phyloP scores from a whole-genome alignment of 2,888 invertebrate genomes.

The Dichetophora obliterata region DNA sequence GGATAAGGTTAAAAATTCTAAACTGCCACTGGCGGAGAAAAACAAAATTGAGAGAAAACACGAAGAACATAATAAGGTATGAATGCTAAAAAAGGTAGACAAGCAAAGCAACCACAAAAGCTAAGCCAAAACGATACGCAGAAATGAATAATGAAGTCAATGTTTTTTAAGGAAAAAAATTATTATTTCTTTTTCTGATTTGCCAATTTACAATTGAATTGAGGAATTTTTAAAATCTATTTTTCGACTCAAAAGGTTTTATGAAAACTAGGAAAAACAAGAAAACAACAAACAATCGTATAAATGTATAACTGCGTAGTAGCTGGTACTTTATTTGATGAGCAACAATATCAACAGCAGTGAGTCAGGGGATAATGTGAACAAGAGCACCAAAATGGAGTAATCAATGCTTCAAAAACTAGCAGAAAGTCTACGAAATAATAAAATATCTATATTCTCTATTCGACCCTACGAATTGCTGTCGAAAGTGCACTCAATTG shows the following conservation, averaged over 20 bases:
- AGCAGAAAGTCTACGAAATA: neutral
- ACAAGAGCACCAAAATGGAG: neutral
- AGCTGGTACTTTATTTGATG: neutral
- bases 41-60: neutral
- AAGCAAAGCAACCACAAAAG: neutral
- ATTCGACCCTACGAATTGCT: neutral
- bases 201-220: neutral
- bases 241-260: too few species aligned
- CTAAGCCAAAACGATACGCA: neutral
- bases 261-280: neutral
- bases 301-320: constrained; percentile 2
- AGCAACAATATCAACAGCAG: neutral
- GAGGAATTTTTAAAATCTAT: neutral
- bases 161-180: neutral
- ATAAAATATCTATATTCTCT: neutral
- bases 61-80: neutral
- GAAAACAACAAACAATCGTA: neutral
- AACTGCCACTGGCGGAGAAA: neutral
- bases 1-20: neutral
- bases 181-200: neutral
- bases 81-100: neutral
- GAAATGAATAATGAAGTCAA: neutral
- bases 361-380: neutral
- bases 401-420: neutral
- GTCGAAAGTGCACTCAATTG: neutral